phyloP scores from a whole-genome alignment of 1,140 invertebrate genomes.

The Agrilus planipennis region DNA sequence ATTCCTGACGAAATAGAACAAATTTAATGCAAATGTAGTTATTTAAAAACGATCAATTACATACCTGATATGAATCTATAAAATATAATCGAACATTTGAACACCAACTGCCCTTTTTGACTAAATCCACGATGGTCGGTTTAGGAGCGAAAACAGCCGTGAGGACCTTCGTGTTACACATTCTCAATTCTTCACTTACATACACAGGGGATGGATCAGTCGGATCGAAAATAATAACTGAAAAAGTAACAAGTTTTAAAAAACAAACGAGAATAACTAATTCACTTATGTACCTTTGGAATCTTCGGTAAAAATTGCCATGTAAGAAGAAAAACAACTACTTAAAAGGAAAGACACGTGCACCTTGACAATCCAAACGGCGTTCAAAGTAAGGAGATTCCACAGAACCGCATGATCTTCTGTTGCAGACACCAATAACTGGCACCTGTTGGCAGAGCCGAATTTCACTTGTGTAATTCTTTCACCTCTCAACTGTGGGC shows the following conservation, averaged over 20 bases:
- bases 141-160: conserved; percentile 42
- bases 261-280: conserved; percentile 10
- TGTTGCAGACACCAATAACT: conserved; percentile 50
- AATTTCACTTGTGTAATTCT: conserved; percentile 42
- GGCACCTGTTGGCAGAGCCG: conserved; percentile 48
- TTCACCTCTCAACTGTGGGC: conserved; percentile 25
- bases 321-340: conserved; percentile 49
- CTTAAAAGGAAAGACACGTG: conserved; percentile 37
- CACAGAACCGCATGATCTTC: conserved; percentile 48
- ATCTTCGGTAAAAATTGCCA: conserved; percentile 51
- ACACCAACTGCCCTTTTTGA: conserved; percentile 41
- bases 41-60: conserved; percentile 26
- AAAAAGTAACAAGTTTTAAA: conserved; percentile 35
- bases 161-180: too few species aligned
- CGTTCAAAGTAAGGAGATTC: conserved; percentile 54
- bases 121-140: conserved; percentile 38
- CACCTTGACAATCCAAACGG: conserved; percentile 47
- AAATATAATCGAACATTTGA: conserved; percentile 45
- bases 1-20: conserved; percentile 19
- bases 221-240: conserved; percentile 45
- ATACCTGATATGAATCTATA: conserved; percentile 43
- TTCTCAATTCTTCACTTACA: conserved; percentile 34
- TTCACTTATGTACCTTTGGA: conserved; percentile 43
- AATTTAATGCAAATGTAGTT: conserved; percentile 7
- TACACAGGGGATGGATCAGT: conserved; percentile 39